These are phyloP conservation scores for Torymus tubicola DNA, from an alignment of 2,888 invertebrate species.

Conservation along the genomic window DNA sequence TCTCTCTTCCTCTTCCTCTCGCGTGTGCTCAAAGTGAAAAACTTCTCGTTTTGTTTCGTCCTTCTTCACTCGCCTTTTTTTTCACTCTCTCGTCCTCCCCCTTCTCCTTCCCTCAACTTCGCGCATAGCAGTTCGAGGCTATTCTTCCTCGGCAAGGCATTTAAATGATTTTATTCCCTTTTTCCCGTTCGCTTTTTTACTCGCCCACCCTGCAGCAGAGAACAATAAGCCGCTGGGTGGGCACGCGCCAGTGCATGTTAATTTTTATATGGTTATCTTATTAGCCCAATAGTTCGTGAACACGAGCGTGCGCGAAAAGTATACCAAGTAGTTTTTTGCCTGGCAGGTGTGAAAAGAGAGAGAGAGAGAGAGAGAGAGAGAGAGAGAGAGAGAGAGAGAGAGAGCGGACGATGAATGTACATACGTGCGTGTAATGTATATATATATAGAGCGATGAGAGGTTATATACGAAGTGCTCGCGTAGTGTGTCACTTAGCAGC, in stretches of 20 bases:
- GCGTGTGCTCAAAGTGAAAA: slow-evolving; percentile 43
- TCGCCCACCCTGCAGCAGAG: neutral
- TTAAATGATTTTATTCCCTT: slow-evolving; percentile 51
- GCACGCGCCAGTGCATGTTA: slow-evolving; percentile 16
- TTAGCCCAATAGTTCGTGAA: slow-evolving; percentile 9
- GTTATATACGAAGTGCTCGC: no score
- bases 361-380: no score
- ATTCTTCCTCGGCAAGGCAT: slow-evolving; percentile 40
- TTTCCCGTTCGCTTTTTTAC: neutral
- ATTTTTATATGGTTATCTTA: slow-evolving; percentile 51
- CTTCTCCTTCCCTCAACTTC: neutral
- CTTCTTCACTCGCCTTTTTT: neutral
- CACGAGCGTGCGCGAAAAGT: no score
- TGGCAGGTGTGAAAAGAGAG: no score
- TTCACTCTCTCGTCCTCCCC: neutral
- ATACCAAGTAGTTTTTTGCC: neutral
- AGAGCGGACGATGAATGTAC: no score
- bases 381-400: no score
- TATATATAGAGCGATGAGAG: no score
- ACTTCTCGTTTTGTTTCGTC: slow-evolving; percentile 41
- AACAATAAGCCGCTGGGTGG: neutral
- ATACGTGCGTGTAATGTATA: no score
- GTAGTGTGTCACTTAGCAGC: no score
- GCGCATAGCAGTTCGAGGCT: neutral
- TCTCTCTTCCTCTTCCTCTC: neutral